Base-by-base conservation (phyloP, 92 coral and sea anemone genomes). In the Epizoanthus illoricatus region DNA sequence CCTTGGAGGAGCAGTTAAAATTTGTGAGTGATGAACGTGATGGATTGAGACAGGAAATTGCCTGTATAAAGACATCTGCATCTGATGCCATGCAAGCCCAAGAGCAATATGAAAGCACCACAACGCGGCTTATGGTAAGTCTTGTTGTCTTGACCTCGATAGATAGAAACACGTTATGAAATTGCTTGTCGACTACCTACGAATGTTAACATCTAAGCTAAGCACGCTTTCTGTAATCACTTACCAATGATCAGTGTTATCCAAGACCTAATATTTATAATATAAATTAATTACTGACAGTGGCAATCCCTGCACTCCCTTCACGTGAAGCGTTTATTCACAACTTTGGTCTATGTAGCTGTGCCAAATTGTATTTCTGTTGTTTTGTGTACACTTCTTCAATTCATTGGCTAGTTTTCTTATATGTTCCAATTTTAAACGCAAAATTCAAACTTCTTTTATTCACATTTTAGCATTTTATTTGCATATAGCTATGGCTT, bases 91-190 rank as follows among this genome's bases (percentile, higher is more conserved):
- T 16, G 11, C 54, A 59, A 39, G 55, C 67, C 61, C 80, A 75
- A 59, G 55, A 58, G 7, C 54, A 75, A 9, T 16, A 75, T 58
- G 80, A 75, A 59, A 54, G 41, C 33, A 75, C 80, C 11, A 75
- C 40, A 18, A 16, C 66, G n/a, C 60, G 61, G 68, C 80, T 75
- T 75, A 57, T 75, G 80, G 80, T 75, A 17, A 75, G 80, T 75
- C 61, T 39, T 52, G 56, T 8, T 59, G 16, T 16, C 33, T 36
- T 39, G 18, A n/a, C 16, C 20, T 75, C 2, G 67, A 58, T 3
- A n/a, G 67, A 24, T 15, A 65, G 40, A 24, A 15, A 28, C 1
- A 0, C 0, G 70, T 8, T 65, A 3, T 52, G 56, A 52, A 52
- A 52, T 13, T 52, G 10, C 11, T 3, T 52, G 56, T 13, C 56